These are phyloP conservation scores for Gnathochromis pfefferi DNA, from an alignment of 2,113 vertebrate genomes.

Conservation along the genomic window DNA sequence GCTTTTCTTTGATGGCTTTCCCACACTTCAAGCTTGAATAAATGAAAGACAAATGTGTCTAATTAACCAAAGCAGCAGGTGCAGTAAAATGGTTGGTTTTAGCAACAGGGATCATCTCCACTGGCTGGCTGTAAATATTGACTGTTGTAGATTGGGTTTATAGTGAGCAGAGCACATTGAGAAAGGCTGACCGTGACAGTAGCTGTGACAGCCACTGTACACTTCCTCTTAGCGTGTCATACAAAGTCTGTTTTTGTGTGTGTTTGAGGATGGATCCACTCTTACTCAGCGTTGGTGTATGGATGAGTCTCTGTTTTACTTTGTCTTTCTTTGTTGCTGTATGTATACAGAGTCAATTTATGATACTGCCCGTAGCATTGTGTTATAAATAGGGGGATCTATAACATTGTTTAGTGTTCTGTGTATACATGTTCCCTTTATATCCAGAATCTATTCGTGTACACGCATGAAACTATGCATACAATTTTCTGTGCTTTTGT, in stretches of 20 bases:
- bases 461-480: background rate
- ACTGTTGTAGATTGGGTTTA: constrained; percentile 49
- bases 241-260: background rate
- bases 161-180: constrained; percentile 1
- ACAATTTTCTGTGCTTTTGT: background rate
- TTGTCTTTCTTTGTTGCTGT: background rate
- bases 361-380: background rate
- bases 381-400: background rate
- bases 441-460: background rate
- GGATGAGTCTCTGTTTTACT: background rate
- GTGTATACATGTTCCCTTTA: background rate
- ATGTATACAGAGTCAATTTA: background rate
- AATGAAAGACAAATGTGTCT: constrained; percentile 59
- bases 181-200: constrained; percentile 43
- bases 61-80: constrained; percentile 66
- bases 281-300: background rate
- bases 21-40: constrained; percentile 48
- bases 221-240: constrained; percentile 2
- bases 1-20: constrained; percentile 40
- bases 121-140: constrained; percentile 64
- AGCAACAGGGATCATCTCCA: constrained; percentile 36
- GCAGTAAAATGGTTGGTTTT: constrained; percentile 57
- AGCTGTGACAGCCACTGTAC: constrained; percentile 25
- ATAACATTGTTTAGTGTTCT: background rate
- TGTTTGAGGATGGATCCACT: background rate